A percentile compares a stretch with the other conserved stretches of the same genome.
Evolutionary conservation across 2,113 vertebrate genomes (phyloP).

Genomic region (Telmatochromis sp.): DNA sequence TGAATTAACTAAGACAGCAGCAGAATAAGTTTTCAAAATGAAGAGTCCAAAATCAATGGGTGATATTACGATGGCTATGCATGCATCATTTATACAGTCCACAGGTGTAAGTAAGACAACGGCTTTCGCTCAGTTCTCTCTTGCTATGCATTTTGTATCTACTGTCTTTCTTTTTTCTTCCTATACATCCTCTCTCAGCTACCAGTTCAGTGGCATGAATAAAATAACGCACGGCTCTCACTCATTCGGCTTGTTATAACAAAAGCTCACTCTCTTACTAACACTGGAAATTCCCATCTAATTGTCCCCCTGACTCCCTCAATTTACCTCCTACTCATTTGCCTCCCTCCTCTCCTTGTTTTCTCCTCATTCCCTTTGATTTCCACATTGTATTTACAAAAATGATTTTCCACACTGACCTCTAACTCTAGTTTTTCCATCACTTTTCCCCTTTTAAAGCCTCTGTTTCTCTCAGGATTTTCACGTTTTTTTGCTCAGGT

Average conservation of each 20-base stretch:
- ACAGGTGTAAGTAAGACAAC: neutral
- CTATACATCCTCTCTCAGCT: neutral
- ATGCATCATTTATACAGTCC: neutral
- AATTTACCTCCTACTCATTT: constrained; percentile 54
- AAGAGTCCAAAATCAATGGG: neutral
- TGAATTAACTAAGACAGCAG: neutral
- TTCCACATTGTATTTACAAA: constrained; percentile 46
- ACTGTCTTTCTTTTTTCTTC: neutral
- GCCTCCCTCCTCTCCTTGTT: constrained; percentile 56
- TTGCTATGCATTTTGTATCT: neutral
- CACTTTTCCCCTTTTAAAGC: neutral
- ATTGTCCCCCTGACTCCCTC: constrained; percentile 44
- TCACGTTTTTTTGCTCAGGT: neutral
- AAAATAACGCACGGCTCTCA: neutral
- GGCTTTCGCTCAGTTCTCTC: neutral
- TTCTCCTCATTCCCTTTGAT: constrained; percentile 43
- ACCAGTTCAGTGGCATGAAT: neutral
- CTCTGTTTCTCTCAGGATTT: neutral
- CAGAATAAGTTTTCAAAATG: neutral
- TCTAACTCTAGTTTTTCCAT: constrained; percentile 17
- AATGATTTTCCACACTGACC: constrained; percentile 41
- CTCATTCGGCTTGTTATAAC: neutral
- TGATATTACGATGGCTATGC: neutral
- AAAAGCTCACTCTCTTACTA: constrained; percentile 31
- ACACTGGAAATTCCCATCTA: constrained; percentile 61